A percentile compares a stretch with the other conserved stretches of the same genome.
These are phyloP conservation scores for Scophthalmus maximus DNA, from an alignment of 2,113 vertebrate genomes.

Conservation along the genomic window DNA sequence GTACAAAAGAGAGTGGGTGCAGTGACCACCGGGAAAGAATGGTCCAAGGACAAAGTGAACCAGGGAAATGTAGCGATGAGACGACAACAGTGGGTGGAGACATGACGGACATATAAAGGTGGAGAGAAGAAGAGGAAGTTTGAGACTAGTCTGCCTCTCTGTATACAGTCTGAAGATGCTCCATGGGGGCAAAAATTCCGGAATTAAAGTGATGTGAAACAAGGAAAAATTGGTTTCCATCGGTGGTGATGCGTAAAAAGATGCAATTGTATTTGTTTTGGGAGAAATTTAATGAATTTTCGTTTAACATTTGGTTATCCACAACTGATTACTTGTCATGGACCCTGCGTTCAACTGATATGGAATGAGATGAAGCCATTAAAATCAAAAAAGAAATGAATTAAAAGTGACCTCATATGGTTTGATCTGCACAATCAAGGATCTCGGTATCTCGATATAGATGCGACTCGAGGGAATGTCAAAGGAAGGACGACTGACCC, in stretches of 20 bases:
- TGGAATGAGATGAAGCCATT: conserved; percentile 58
- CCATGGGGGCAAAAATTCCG: conserved; percentile 4
- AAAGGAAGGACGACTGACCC: conserved; percentile 36
- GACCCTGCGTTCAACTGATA: conserved; percentile 34
- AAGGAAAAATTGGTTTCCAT: conserved; percentile 1
- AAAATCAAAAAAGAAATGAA: conserved; percentile 15
- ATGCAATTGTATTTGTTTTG: neutral
- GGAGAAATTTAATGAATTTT: neutral
- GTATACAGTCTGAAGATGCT: conserved; percentile 26
- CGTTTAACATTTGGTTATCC: conserved; percentile 11
- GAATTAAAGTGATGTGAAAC: conserved; percentile 3
- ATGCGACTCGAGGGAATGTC: conserved; percentile 49
- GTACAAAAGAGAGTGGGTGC: conserved; percentile 77
- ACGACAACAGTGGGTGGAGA: conserved; percentile 37
- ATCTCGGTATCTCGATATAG: no score
- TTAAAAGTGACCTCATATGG: conserved; percentile 24
- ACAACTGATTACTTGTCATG: conserved; percentile 60
- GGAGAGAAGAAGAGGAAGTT: conserved; percentile 8
- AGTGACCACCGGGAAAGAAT: conserved; percentile 39
- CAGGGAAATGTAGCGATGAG: conserved; percentile 18
- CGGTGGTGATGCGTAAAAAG: neutral
- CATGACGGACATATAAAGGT: conserved; percentile 14
- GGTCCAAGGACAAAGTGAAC: conserved; percentile 34
- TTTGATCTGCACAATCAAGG: conserved; percentile 12
- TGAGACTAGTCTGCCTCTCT: conserved; percentile 15